Conservation (phyloP, 1,140 invertebrate species). For the Argopecten irradians region DNA sequence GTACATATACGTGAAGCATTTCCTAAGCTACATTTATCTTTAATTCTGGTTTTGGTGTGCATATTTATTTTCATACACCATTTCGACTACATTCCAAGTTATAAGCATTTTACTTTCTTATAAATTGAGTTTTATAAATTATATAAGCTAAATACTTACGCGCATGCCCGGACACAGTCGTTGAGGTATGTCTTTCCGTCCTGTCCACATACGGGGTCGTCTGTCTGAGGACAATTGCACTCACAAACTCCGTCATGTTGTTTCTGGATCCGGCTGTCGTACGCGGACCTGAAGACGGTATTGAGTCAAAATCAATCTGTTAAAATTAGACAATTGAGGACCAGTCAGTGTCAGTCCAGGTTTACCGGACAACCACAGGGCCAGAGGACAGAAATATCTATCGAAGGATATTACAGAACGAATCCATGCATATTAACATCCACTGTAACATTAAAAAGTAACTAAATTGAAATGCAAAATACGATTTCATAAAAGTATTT, state of each 20-base stretch:
- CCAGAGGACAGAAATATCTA: too few species aligned
- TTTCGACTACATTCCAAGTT: neutral
- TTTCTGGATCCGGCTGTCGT: neutral
- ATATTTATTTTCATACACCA: neutral
- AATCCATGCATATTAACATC: too few species aligned
- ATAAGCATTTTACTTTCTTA: neutral
- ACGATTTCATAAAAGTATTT: too few species aligned
- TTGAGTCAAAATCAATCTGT: too few species aligned
- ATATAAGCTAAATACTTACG: slow-evolving; percentile 37
- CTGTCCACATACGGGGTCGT: slow-evolving; percentile 80
- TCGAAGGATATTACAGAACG: too few species aligned
- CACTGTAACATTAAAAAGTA: too few species aligned
- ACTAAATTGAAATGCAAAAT: too few species aligned
- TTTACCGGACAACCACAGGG: too few species aligned
- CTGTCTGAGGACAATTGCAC: slow-evolving; percentile 86
- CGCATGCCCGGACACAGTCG: slow-evolving; percentile 81
- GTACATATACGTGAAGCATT: too few species aligned
- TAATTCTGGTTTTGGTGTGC: neutral
- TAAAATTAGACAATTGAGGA: too few species aligned
- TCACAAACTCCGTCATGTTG: slow-evolving; percentile 36
- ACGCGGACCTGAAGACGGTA: neutral
- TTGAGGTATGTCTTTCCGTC: slow-evolving; percentile 84
- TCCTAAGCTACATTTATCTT: neutral
- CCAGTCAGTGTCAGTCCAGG: too few species aligned
- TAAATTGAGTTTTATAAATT: neutral